Percentiles rank a stretch among this genome's conserved stretches.
Evolutionary conservation across 2,888 invertebrate species (phyloP).

Genomic region (Spisula solida): DNA sequence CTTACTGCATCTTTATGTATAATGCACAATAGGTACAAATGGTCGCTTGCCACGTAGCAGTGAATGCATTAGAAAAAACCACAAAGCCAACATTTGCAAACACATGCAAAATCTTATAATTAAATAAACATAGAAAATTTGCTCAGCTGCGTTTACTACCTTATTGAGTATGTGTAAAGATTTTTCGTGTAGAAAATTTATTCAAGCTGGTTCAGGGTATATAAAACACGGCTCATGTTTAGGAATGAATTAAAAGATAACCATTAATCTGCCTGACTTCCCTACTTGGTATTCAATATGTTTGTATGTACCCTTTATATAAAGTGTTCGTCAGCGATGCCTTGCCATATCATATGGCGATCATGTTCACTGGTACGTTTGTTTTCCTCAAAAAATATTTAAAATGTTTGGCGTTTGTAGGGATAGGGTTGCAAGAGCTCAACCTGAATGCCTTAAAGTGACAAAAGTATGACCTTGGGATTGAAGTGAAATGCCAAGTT

Average conservation of each 20-base stretch:
- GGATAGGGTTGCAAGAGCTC: neutral
- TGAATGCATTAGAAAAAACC: neutral
- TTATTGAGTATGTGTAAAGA: neutral
- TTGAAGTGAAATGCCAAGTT: neutral
- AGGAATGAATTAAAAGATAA: neutral
- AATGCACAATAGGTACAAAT: too few relatives aligned
- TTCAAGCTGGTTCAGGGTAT: neutral
- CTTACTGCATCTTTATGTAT: too few relatives aligned
- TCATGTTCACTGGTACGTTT: neutral
- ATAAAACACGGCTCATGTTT: neutral
- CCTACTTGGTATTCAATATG: conserved; percentile 2
- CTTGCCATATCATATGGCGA: neutral
- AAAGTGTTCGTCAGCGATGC: neutral
- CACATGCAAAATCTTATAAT: neutral
- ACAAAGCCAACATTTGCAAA: neutral
- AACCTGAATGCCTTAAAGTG: neutral
- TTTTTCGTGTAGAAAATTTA: neutral
- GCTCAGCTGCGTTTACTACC: neutral
- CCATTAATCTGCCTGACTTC: neutral
- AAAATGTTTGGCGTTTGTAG: neutral
- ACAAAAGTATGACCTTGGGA: neutral
- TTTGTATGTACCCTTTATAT: neutral
- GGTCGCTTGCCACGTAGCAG: too few relatives aligned
- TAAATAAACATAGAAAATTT: neutral
- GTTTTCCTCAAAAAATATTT: neutral